These are phyloP conservation scores for Diachrysia chrysitis DNA, from an alignment of 2,888 invertebrate genomes.

Conservation along the genomic window DNA sequence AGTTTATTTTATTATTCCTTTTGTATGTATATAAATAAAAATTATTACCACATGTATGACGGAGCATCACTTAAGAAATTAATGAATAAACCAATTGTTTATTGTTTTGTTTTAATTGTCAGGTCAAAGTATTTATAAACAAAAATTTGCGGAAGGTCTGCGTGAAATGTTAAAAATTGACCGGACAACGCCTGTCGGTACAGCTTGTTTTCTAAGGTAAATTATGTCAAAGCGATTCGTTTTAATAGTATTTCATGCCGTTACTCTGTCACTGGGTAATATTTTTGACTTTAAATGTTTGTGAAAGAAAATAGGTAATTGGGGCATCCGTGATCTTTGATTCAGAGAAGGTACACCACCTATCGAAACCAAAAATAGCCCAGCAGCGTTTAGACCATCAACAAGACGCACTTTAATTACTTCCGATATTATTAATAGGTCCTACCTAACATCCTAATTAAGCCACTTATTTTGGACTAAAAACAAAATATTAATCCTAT, in stretches of 20 bases:
- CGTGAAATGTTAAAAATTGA: no score
- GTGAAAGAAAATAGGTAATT: neutral
- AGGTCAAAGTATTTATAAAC: no score
- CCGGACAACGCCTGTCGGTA: no score
- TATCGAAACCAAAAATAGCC: neutral
- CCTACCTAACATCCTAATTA: neutral
- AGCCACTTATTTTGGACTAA: neutral
- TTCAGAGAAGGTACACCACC: neutral
- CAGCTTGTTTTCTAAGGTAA: no score
- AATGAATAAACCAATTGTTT: no score
- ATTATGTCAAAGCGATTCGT: neutral
- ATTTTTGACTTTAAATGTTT: neutral
- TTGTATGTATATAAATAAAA: no score
- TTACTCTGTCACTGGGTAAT: neutral
- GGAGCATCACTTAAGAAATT: no score
- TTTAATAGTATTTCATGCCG: neutral
- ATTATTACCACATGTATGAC: no score
- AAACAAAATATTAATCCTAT: slow-evolving; percentile 22
- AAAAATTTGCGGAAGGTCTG: no score
- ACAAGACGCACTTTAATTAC: neutral
- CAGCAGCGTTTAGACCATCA: neutral
- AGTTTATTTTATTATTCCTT: no score
- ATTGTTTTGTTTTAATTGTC: no score
- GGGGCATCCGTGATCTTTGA: neutral
- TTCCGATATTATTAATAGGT: neutral